Conservation (phyloP, 2,113 vertebrate species). For the Pluvianellus socialis region DNA sequence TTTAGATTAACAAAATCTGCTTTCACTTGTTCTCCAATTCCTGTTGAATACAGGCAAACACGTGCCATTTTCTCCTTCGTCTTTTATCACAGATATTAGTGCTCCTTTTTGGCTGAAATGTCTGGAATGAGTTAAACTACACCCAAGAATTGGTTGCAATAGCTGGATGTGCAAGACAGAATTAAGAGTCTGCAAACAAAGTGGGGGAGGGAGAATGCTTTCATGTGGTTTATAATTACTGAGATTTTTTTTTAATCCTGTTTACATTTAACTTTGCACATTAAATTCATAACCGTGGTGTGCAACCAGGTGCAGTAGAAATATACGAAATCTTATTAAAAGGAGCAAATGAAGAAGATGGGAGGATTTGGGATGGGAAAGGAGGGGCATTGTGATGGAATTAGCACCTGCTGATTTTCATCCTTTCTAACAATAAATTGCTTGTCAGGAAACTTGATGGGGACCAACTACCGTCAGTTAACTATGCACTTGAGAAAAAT, state of each 20-base stretch:
- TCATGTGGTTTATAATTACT: constrained; percentile 3
- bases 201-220: neutral
- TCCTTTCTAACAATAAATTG: neutral
- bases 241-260: neutral
- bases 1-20: neutral
- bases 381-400: constrained; percentile 12
- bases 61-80: neutral
- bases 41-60: neutral
- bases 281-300: neutral
- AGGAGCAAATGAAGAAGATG: neutral
- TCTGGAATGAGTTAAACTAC: neutral
- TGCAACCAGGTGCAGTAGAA: neutral
- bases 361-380: neutral
- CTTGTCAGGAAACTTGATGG: constrained; percentile 16
- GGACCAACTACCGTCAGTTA: neutral
- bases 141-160: neutral
- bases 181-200: neutral
- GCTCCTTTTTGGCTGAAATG: neutral
- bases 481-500: neutral
- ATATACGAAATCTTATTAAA: constrained; percentile 36
- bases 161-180: neutral
- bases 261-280: constrained; percentile 42
- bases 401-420: constrained; percentile 42
- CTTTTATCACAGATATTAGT: neutral
- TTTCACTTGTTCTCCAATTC: neutral